Base-by-base conservation (phyloP, 2,113 vertebrate genomes). In the Phalacrocorax aristotelis region DNA sequence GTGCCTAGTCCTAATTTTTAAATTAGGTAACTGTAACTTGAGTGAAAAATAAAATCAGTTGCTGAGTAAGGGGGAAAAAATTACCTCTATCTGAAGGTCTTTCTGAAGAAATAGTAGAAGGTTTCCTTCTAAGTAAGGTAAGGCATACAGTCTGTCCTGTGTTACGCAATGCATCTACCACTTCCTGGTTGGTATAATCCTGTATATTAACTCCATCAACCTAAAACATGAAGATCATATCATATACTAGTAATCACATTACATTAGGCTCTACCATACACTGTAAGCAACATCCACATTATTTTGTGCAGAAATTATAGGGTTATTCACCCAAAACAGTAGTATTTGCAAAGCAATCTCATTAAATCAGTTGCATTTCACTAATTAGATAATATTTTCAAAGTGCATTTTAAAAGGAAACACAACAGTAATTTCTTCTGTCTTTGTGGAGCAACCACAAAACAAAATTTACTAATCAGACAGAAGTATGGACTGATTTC, bases 181-280 rank as follows among this genome's bases (percentile, higher is more conserved):
- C 99, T 90, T 99, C 99, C 81, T 99, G 98, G 80, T 99, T 99
- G 94, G 98, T 98, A 97, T 98, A 98, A 77, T 98, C 99, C 40
- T 99, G 98, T 34, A 99, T 98, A 89, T 98, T 99, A 64, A 99
- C 72, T 14, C 98, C 98, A 48, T 99, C 98, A 66, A 99, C 96
- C 99, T 99, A 92, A 55, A 89, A 2, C 13, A 83, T 40, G 44
- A 66, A 74, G 58, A 42, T 38, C 2, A 2, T 40, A 58, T 11
- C 49, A 71, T 20, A 15, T 10, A 29, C 26, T 4, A 82, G 18
- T 5, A 44, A 60, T 1, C 21, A 29, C 23, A 29, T 46, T 58
- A n/a, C 32, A 23, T 71, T 19, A 36, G 10, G n/a, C 51, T 78
- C 2, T 7, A 16, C 5, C 60, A 51, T 3, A 62, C 62, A 27